Percentiles rank a stretch among this genome's conserved stretches.
These are phyloP conservation scores for Tubulanus polymorphus DNA, from an alignment of 2,888 invertebrate genomes.

Conservation along the genomic window DNA sequence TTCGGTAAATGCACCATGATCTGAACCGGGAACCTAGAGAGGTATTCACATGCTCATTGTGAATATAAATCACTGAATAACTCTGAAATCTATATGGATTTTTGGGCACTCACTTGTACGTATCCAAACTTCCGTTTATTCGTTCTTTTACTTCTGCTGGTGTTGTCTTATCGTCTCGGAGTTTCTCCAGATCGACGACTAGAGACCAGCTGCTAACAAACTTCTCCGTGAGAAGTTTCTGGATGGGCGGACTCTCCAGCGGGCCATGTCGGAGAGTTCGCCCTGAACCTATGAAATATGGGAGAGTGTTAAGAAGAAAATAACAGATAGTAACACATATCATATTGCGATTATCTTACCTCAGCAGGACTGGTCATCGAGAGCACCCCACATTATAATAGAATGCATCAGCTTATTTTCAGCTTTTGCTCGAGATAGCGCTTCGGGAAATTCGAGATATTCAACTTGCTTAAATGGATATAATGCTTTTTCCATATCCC, in stretches of 20 bases:
- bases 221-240: constrained; percentile 21
- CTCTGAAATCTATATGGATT: too few species aligned
- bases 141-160: neutral
- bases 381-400: constrained; percentile 34
- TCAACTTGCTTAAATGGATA: constrained; percentile 34
- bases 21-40: constrained; percentile 31
- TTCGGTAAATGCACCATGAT: constrained; percentile 23
- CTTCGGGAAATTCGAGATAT: constrained; percentile 28
- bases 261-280: constrained; percentile 34
- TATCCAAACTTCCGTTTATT: constrained; percentile 2
- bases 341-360: constrained; percentile 8
- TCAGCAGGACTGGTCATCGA: constrained; percentile 45
- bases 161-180: neutral
- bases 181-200: constrained; percentile 26
- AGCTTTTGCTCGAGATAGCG: constrained; percentile 21
- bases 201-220: constrained; percentile 33
- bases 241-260: constrained; percentile 30
- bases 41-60: too few species aligned
- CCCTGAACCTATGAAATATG: constrained; percentile 25
- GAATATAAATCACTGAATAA: too few species aligned
- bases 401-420: constrained; percentile 31
- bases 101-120: constrained; percentile 10
- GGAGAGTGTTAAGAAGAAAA: neutral
- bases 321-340: neutral
- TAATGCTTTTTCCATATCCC: constrained; percentile 24